phyloP scores from a whole-genome alignment of 2,888 invertebrate genomes.

The Zelleria hepariella region DNA sequence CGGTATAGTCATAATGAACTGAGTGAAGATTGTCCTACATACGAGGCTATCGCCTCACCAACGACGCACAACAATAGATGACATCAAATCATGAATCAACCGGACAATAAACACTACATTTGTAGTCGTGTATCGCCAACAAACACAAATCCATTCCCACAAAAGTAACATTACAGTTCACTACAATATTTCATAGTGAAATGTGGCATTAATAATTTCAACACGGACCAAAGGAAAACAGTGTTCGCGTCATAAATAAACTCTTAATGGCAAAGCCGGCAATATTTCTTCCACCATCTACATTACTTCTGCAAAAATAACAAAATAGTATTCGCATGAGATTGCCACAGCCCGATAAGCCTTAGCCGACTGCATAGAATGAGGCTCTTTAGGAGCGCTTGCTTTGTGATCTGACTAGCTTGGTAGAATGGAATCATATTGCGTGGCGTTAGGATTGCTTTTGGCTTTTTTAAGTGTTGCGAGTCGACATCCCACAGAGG shows the following conservation, averaged over 20 bases:
- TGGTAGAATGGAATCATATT: constrained; percentile 38
- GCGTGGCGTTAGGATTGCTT: constrained; percentile 30
- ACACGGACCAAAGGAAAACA: constrained; percentile 37
- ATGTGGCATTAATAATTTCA: constrained; percentile 49
- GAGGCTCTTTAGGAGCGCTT: constrained; percentile 37
- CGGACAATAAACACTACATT: not conserved
- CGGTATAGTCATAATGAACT: not conserved
- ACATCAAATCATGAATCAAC: not conserved
- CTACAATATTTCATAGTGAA: constrained; percentile 18
- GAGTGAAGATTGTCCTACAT: not conserved
- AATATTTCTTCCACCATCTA: constrained; percentile 58
- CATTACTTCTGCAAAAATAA: constrained; percentile 65
- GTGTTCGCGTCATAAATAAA: constrained; percentile 44
- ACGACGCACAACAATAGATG: not conserved
- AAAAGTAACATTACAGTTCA: constrained; percentile 16
- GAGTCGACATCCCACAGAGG: constrained; percentile 43
- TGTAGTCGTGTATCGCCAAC: not conserved
- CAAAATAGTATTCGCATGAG: constrained; percentile 52
- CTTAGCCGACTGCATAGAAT: constrained; percentile 42
- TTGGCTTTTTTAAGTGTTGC: constrained; percentile 25
- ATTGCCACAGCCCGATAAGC: constrained; percentile 51
- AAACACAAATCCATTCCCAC: constrained; percentile 4
- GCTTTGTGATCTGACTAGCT: constrained; percentile 31
- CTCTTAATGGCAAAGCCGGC: constrained; percentile 46
- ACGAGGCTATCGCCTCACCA: not conserved